Base-by-base conservation (phyloP, 2,113 vertebrate species). In the Eubucco bourcierii region DNA sequence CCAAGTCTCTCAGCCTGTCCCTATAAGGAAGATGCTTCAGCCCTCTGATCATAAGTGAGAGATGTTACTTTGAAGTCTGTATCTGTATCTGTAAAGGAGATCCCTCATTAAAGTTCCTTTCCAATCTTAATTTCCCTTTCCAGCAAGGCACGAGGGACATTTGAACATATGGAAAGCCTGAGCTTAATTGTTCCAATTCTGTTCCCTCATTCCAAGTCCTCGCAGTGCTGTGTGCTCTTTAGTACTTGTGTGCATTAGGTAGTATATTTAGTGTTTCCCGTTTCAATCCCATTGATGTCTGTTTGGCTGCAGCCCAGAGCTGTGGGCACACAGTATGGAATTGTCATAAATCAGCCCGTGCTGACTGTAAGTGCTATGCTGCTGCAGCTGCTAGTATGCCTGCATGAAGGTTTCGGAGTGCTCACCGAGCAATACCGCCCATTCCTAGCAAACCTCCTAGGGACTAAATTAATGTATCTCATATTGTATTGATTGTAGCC, bases 401-500 rank as follows among this genome's bases (percentile, higher is more conserved):
- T 28, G 59, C 90, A 15, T 21, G 88, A 90, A 72, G 6, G 4
- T 71, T 89, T 88, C 44, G 41, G 89, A 96, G 91, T 53, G 93
- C 95, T 97, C 64, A 89, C 12, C 52, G 90, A 97, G 97, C 96
- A 88, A 15, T 18, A 46, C 94, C 28, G 67, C 96, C 93, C 90
- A 34, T 98, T 98, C 96, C 97, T 97, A 75, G 96, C 96, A 98
- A 96, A 73, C 84, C 97, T 97, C 97, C 74, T 20, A 94, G 97
- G 97, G 97, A 96, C 84, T 73, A 92, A 97, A 98, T 97, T 95
- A 98, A 98, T 98, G 98, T 90, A 91, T 95, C 97, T 97, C 97
- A 97, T 97, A 96, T 94, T 90, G 97, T 98, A 98, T 98, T 97
- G 98, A 98, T 98, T 97, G 97, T 95, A 97, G 97, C 97, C 98